These are phyloP conservation scores for Sycophila texana DNA, from an alignment of 2,888 invertebrate species.

Conservation along the genomic window DNA sequence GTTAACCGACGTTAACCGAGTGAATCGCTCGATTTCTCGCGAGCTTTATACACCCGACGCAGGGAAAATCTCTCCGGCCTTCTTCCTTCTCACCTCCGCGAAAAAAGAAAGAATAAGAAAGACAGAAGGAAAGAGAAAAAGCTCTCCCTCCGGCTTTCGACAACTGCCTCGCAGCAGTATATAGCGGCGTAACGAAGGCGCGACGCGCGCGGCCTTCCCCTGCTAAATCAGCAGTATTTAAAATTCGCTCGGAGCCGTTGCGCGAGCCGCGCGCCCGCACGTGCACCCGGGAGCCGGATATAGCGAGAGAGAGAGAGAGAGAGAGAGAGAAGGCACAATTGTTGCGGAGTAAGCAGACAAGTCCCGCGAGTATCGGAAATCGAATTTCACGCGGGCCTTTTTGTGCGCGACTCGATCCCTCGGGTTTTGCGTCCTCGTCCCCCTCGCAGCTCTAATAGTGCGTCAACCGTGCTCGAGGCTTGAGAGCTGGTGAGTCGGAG, in stretches of 20 bases:
- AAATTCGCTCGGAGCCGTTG: slow-evolving; percentile 33
- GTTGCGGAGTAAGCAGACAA: slow-evolving; percentile 55
- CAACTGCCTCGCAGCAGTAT: too few species aligned
- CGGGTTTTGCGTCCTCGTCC: neutral
- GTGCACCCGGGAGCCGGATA: neutral
- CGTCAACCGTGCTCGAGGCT: neutral
- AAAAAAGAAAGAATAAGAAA: too few species aligned
- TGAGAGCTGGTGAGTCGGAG: neutral
- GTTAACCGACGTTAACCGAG: too few species aligned
- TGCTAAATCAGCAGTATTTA: slow-evolving; percentile 56
- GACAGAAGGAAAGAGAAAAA: too few species aligned
- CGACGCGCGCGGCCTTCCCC: neutral
- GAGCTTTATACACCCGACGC: too few species aligned
- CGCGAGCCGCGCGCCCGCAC: neutral
- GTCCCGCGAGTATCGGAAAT: slow-evolving; percentile 53
- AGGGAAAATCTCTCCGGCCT: too few species aligned
- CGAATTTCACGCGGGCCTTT: slow-evolving; percentile 55
- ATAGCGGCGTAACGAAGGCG: too few species aligned
- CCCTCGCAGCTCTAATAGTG: neutral
- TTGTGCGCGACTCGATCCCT: slow-evolving; percentile 15
- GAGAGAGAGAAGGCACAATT: slow-evolving; percentile 27
- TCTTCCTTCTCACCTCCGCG: too few species aligned
- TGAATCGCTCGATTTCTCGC: too few species aligned
- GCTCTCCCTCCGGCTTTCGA: too few species aligned
- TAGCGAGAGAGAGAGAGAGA: too few species aligned